phyloP scores from a whole-genome alignment of 2,797 vertebrate species.

The Semotilus atromaculatus region DNA sequence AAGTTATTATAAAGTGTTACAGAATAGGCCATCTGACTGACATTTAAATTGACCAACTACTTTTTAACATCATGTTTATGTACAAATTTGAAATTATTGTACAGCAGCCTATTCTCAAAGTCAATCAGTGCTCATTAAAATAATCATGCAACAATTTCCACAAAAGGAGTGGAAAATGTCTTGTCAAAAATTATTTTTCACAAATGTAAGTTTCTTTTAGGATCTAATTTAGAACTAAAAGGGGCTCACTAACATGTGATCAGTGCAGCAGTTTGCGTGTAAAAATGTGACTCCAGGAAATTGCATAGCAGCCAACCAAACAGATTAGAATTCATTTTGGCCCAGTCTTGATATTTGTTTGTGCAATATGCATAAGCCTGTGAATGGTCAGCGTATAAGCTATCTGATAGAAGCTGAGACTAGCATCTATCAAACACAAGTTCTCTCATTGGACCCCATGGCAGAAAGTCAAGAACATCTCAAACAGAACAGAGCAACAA shows the following conservation, averaged over 20 bases:
- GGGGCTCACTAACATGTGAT: not conserved
- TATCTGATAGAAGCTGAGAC: not conserved
- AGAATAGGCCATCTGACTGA: not conserved
- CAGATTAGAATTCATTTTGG: constrained; percentile 1
- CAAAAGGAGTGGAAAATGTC: too few relatives aligned
- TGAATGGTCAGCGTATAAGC: not conserved
- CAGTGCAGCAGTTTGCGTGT: not conserved
- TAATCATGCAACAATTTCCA: not conserved
- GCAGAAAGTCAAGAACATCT: not conserved
- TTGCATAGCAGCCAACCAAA: not conserved
- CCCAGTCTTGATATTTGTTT: not conserved
- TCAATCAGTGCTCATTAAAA: not conserved
- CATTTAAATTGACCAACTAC: not conserved
- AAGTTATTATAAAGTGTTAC: not conserved
- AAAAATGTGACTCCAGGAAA: not conserved
- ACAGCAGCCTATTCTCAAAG: not conserved
- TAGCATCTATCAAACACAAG: constrained; percentile 1
- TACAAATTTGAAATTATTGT: not conserved
- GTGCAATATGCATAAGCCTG: not conserved
- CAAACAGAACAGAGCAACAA: not conserved
- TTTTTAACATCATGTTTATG: not conserved
- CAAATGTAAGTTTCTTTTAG: not conserved
- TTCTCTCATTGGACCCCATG: not conserved
- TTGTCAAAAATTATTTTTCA: not conserved
- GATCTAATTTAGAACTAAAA: not conserved